Percentiles rank a stretch among this genome's conserved stretches.
phyloP scores from a whole-genome alignment of 2,113 vertebrate genomes.

The Sitta europaea region DNA sequence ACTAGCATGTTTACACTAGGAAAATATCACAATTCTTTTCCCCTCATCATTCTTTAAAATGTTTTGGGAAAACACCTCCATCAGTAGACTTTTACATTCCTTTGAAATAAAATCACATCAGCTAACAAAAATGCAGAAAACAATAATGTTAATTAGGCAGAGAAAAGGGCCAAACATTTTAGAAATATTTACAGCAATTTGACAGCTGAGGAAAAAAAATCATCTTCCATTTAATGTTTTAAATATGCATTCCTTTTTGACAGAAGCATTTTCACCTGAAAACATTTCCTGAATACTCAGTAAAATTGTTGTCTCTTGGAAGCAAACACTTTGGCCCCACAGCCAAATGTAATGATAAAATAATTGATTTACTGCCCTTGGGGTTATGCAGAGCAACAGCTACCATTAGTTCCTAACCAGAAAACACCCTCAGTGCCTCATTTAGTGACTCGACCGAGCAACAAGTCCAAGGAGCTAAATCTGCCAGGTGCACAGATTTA shows the following conservation, averaged over 20 bases:
- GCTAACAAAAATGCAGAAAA: neutral
- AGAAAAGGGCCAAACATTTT: neutral
- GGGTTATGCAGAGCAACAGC: neutral
- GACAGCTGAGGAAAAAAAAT: neutral
- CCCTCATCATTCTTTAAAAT: neutral
- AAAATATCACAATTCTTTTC: neutral
- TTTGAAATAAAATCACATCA: neutral
- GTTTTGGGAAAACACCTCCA: neutral
- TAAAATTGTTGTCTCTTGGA: neutral
- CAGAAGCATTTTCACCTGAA: neutral
- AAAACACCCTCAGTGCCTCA: neutral
- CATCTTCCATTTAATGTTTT: neutral
- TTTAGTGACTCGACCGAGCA: neutral
- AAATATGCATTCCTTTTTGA: neutral
- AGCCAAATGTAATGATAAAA: neutral
- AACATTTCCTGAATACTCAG: neutral
- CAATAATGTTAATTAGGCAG: neutral
- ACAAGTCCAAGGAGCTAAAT: neutral
- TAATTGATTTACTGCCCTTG: neutral
- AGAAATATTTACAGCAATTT: neutral
- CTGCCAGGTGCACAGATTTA: neutral
- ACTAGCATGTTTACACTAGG: neutral
- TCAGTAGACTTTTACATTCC: neutral
- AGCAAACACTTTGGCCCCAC: neutral
- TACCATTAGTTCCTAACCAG: neutral